A percentile compares a stretch with the other conserved stretches of the same genome.
Evolutionary conservation across 1,140 invertebrate species (phyloP).

Genomic region (Lysiphlebus fabarum): DNA sequence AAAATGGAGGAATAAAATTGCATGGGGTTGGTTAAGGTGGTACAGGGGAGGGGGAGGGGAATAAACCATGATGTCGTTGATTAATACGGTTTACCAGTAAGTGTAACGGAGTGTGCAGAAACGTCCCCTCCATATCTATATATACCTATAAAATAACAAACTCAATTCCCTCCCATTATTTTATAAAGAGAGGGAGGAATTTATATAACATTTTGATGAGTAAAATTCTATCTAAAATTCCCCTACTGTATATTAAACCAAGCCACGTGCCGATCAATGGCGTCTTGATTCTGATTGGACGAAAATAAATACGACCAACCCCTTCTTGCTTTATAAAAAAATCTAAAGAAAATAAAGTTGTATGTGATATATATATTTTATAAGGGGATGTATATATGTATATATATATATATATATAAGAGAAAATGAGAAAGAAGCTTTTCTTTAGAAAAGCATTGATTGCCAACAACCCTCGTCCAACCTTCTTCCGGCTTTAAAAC

Average conservation of each 20-base stretch:
- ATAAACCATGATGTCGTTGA: slow-evolving; percentile 58
- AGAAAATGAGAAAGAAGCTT: slow-evolving; percentile 13
- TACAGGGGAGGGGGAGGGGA: too few relatives aligned
- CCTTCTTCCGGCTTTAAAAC: slow-evolving; percentile 16
- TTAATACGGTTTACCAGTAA: slow-evolving; percentile 58
- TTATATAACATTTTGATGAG: slow-evolving; percentile 21
- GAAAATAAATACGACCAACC: slow-evolving; percentile 42
- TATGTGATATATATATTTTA: neutral
- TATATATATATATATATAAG: too few relatives aligned
- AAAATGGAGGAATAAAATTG: slow-evolving; percentile 1
- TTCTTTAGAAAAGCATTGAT: slow-evolving; percentile 50
- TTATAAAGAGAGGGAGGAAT: slow-evolving; percentile 23
- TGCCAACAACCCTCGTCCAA: slow-evolving; percentile 44
- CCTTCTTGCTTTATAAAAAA: slow-evolving; percentile 29
- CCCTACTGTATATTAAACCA: slow-evolving; percentile 23
- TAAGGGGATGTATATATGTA: too few relatives aligned
- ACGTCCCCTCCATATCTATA: slow-evolving; percentile 15
- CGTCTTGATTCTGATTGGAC: slow-evolving; percentile 52
- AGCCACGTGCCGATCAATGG: slow-evolving; percentile 57
- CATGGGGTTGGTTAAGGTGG: slow-evolving; percentile 24
- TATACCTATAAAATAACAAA: too few relatives aligned
- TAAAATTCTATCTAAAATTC: slow-evolving; percentile 29
- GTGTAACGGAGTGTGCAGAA: slow-evolving; percentile 57
- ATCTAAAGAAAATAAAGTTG: neutral
- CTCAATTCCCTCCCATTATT: slow-evolving; percentile 21